These are phyloP conservation scores for Megalonaias nervosa DNA, from an alignment of 1,140 invertebrate genomes.

Conservation along the genomic window DNA sequence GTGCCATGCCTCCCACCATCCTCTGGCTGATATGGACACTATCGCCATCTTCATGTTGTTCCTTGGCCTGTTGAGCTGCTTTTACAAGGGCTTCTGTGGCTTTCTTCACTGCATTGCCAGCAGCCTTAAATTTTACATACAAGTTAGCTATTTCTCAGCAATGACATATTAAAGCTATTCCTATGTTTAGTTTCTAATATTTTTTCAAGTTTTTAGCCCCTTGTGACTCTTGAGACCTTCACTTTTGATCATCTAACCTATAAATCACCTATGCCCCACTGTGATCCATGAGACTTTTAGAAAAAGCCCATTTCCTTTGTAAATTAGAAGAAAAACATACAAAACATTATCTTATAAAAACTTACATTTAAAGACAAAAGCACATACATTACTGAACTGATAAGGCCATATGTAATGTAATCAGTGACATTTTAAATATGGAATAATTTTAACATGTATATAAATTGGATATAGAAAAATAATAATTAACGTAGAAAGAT, in stretches of 20 bases:
- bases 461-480: too few species aligned
- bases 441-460: too few species aligned
- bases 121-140: conserved; percentile 76
- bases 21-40: conserved; percentile 89
- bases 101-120: conserved; percentile 97
- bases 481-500: too few species aligned
- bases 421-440: too few species aligned
- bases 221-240: neutral
- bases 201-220: neutral
- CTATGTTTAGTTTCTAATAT: too few species aligned
- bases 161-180: too few species aligned
- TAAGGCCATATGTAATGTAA: too few species aligned
- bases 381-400: too few species aligned
- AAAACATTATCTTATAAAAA: too few species aligned
- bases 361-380: too few species aligned
- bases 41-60: conserved; percentile 84
- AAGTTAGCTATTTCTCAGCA: neutral
- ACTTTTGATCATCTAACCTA: too few species aligned
- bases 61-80: conserved; percentile 94
- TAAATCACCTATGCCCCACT: neutral
- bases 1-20: conserved; percentile 87
- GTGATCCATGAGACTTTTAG: neutral
- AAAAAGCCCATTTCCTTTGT: neutral
- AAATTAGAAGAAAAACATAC: too few species aligned
- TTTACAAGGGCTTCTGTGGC: conserved; percentile 97